Evolutionary conservation across 2,797 vertebrate species (phyloP), one percentile per base, ranked within the genome.

Genomic region (Enteromius viviparus): DNA sequence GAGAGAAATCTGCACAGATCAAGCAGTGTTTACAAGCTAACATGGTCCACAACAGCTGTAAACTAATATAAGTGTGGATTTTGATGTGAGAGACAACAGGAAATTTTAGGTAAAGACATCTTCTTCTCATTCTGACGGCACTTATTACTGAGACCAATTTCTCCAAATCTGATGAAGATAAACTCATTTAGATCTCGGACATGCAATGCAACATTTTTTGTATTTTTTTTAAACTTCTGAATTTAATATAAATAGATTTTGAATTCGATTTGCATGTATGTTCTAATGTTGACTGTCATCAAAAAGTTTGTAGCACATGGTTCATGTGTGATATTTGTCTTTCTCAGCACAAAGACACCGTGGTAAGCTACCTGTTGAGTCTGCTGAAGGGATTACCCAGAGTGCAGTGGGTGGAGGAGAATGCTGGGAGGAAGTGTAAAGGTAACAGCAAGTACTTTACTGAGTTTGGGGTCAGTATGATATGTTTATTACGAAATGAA

Each of bases 371-470:
- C 89, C 96, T 99, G 83, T 94, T 99, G 85, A 96, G 94, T 80
- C 95, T 99, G 65, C 91, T 99, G 90, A 97, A 92, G 91, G 97
- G 97, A 53, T 93, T 99, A 78, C 96, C 97, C 77, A 96, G 96
- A 90, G 96, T 98, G 66, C 96, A 97, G 0, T 99, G 98, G 98
- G 97, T 99, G 81, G 98, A 99, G 93, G 97, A 99, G 90, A 96
- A 93, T 92, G 95, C 93, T 1, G 94, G 95, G 85, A 96, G 96
- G 86, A 98, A 97, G 92, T 92, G 94, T 92, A 96, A 94, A 94
- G 97, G 78, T 70, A 70, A 6, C 6, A 21, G 11, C 14, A n/a
- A n/a, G n/a, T n/a, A n/a, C n/a, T n/a, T n/a, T n/a, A n/a, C 15
- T 72, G 45, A 17, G n/a, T 69, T 26, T 60, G 58, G 58, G n/a